Conservation (phyloP, 2,113 vertebrate genomes). For the Heloderma charlesbogerti region DNA sequence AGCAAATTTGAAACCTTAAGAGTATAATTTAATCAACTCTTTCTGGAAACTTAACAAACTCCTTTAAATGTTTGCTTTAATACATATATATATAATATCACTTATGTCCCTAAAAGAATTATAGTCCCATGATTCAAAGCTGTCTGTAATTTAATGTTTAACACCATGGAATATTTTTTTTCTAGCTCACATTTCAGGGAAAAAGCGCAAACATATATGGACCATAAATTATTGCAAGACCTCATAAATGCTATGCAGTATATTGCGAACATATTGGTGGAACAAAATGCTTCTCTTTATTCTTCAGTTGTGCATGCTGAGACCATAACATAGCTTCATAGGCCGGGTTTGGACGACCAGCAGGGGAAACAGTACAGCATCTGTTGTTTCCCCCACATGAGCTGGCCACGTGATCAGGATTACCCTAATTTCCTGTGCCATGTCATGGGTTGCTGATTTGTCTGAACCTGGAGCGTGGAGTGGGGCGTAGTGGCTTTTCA, state of each 20-base stretch:
- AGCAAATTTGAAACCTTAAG: not conserved
- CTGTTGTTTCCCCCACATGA: too few species aligned
- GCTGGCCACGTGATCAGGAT: too few species aligned
- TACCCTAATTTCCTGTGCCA: too few species aligned
- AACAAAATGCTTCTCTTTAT: constrained; percentile 1
- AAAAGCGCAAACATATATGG: not conserved
- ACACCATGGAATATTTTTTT: not conserved
- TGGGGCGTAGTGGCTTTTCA: too few species aligned
- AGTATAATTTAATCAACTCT: not conserved
- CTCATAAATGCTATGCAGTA: not conserved
- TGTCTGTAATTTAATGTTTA: not conserved
- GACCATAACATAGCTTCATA: not conserved
- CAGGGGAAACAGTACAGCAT: too few species aligned
- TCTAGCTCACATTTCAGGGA: not conserved
- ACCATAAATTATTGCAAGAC: constrained; percentile 13
- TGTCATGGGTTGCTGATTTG: too few species aligned
- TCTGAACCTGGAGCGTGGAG: too few species aligned
- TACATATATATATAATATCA: not conserved
- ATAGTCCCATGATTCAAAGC: not conserved
- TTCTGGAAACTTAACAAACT: not conserved
- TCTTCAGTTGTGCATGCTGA: not conserved
- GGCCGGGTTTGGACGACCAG: too few species aligned
- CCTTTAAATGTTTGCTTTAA: not conserved
- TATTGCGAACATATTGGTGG: constrained; percentile 9
- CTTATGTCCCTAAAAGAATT: not conserved